Conservation (phyloP, 2,888 invertebrate species). For the Geophilus truncorum region DNA sequence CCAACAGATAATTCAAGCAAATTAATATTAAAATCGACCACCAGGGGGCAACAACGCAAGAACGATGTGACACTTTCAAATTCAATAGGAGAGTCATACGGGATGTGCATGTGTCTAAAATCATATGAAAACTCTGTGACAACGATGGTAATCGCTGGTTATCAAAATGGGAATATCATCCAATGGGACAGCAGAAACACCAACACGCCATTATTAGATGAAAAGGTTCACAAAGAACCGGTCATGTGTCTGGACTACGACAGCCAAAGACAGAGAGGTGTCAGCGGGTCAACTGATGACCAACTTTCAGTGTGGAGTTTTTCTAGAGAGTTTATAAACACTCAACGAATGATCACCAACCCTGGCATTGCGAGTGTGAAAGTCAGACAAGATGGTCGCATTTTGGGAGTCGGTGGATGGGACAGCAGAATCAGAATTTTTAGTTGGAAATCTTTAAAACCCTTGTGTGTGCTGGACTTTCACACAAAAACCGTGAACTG, state of each 20-base stretch:
- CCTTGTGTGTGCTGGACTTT: conserved; percentile 40
- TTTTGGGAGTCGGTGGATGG: conserved; percentile 40
- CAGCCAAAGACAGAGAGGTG: conserved; percentile 9
- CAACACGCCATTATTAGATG: background rate
- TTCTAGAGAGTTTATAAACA: background rate
- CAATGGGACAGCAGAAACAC: background rate
- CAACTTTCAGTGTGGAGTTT: conserved; percentile 6
- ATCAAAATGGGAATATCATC: conserved; percentile 33
- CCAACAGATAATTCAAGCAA: background rate
- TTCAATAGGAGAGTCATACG: background rate
- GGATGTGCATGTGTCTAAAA: conserved; percentile 30
- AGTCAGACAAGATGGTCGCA: conserved; percentile 39
- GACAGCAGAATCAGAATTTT: conserved; percentile 41
- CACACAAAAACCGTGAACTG: conserved; percentile 38
- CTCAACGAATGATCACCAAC: conserved; percentile 37
- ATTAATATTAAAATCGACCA: background rate
- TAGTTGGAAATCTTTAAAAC: conserved; percentile 40
- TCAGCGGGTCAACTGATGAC: conserved; percentile 23
- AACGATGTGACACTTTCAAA: background rate
- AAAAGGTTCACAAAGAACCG: conserved; percentile 12
- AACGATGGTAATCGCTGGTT: conserved; percentile 18
- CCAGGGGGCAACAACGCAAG: too few species aligned
- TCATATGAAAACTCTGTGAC: background rate
- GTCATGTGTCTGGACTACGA: conserved; percentile 33
- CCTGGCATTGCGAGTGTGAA: conserved; percentile 38